These are phyloP conservation scores for Syrmaticus mikado DNA, from an alignment of 2,113 vertebrate species.

Conservation along the genomic window DNA sequence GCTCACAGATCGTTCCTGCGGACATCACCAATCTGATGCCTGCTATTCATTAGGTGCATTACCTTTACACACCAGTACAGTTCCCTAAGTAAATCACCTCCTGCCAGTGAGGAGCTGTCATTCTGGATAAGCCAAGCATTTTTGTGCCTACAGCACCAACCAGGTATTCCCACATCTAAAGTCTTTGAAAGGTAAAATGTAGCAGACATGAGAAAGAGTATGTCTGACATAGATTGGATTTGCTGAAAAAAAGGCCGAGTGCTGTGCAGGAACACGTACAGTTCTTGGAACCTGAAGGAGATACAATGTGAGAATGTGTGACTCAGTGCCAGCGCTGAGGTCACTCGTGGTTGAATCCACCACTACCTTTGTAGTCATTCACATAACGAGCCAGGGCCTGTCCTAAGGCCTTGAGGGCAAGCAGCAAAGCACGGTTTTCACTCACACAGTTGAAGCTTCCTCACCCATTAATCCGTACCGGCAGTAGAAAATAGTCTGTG, in stretches of 20 bases:
- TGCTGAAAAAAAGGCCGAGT: not conserved
- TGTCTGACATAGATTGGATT: not conserved
- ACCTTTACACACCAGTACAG: not conserved
- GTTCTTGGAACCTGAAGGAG: not conserved
- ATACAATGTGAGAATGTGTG: rapidly evolving
- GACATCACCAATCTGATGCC: not conserved
- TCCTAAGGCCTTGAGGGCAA: not conserved
- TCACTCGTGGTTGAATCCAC: not conserved
- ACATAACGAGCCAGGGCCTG: not conserved
- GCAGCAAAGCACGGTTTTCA: not conserved
- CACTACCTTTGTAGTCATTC: rapidly evolving
- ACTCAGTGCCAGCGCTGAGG: not conserved
- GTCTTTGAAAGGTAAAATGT: not conserved
- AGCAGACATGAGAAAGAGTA: not conserved
- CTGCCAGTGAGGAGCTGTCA: not conserved
- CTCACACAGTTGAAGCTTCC: not conserved
- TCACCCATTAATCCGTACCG: not conserved
- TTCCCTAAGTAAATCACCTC: rapidly evolving
- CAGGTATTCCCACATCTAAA: not conserved
- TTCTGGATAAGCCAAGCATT: not conserved
- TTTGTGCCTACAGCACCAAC: not conserved
- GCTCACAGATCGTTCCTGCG: not conserved
- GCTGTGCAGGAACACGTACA: rapidly evolving
- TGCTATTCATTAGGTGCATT: not conserved
- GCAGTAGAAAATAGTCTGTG: not conserved